Percentiles rank a stretch among this genome's conserved stretches.
Evolutionary conservation across 1,140 invertebrate genomes (phyloP).

Genomic region (Drosophila guanche): DNA sequence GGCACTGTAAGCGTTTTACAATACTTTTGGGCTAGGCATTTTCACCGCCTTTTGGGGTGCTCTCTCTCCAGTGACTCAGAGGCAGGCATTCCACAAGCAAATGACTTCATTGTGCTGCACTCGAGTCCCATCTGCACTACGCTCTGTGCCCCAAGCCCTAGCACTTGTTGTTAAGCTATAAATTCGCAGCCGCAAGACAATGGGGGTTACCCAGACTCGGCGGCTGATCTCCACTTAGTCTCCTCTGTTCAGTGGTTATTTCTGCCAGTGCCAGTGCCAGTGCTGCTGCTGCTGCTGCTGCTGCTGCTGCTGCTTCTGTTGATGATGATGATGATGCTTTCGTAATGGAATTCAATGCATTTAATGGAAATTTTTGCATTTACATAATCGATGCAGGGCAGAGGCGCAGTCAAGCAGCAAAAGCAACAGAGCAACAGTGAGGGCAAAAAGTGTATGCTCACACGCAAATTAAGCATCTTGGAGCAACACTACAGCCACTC

Average conservation of each 20-base stretch:
- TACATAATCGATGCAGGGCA: constrained; percentile 69
- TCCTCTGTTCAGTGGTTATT: background rate
- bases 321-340: constrained; percentile 55
- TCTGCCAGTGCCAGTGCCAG: constrained; percentile 3
- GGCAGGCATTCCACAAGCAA: constrained; percentile 37
- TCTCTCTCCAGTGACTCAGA: background rate
- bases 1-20: constrained; percentile 48
- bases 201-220: constrained; percentile 30
- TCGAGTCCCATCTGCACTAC: background rate
- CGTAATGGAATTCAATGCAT: constrained; percentile 69
- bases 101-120: constrained; percentile 42
- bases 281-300: background rate
- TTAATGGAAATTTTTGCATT: constrained; percentile 67
- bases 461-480: constrained; percentile 61
- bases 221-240: constrained; percentile 20
- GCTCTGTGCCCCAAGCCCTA: no score
- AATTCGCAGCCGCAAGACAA: constrained; percentile 56
- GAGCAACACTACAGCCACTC: background rate
- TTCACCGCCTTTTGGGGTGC: constrained; percentile 30
- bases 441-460: constrained; percentile 49
- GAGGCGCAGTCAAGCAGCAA: background rate
- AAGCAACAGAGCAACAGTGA: constrained; percentile 1
- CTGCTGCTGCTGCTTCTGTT: background rate
- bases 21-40: constrained; percentile 60
- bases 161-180: constrained; percentile 23